Evolutionary conservation across 2,797 vertebrate species (phyloP).

Genomic region (Rhadinocentrus ornatus): DNA sequence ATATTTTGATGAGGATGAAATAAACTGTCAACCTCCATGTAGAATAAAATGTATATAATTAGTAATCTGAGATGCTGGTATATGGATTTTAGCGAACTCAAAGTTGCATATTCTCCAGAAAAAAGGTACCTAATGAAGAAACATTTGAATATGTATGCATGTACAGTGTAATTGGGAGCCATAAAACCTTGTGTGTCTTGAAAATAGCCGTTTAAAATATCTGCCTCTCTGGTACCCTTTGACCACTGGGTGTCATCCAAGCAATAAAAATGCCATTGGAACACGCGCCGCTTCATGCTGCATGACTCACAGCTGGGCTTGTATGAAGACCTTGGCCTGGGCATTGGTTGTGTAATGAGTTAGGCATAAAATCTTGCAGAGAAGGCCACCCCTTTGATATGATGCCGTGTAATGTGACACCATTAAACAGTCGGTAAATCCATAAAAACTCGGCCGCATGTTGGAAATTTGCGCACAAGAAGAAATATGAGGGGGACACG

Average conservation of each 20-base stretch:
- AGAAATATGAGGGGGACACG: neutral
- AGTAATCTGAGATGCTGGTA: too few relatives aligned
- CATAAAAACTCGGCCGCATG: neutral
- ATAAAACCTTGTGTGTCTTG: neutral
- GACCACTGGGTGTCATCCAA: conserved; percentile 83
- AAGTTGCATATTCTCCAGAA: neutral
- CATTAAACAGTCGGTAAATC: neutral
- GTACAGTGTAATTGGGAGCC: neutral
- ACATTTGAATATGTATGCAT: neutral
- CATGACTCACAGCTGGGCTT: conserved; percentile 73
- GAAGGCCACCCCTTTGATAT: conserved; percentile 11
- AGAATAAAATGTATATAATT: neutral
- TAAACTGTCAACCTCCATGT: too few relatives aligned
- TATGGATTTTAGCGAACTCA: too few relatives aligned
- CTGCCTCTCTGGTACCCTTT: conserved; percentile 54
- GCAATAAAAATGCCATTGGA: conserved; percentile 71
- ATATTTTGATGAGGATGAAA: too few relatives aligned
- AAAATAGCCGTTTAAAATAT: conserved; percentile 13
- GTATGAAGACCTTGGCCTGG: conserved; percentile 66
- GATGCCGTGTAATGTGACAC: neutral
- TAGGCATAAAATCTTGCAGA: conserved; percentile 45
- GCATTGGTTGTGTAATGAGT: conserved; percentile 65
- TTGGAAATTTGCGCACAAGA: neutral
- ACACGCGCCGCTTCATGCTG: conserved; percentile 53
- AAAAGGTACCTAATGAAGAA: neutral